phyloP scores from a whole-genome alignment of 2,113 vertebrate species.

The Eptesicus fuscus region DNA sequence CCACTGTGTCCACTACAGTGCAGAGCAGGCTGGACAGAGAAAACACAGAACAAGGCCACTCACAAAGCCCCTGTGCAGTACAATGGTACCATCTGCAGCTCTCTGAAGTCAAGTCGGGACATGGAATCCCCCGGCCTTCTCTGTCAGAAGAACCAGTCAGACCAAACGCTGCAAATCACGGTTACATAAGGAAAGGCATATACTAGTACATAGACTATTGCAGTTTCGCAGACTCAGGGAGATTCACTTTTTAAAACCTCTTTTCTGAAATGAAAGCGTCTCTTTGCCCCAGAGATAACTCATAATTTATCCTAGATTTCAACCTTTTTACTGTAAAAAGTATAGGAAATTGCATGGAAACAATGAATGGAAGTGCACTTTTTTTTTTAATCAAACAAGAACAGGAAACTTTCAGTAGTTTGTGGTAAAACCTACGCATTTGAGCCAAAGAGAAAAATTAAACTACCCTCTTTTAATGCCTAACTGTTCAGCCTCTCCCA shows the following conservation, averaged over 20 bases:
- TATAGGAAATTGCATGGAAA: constrained; percentile 80
- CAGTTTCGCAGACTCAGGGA: not conserved
- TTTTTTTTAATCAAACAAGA: constrained; percentile 77
- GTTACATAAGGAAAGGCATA: not conserved
- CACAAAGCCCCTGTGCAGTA: not conserved
- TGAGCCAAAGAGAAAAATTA: constrained; percentile 64
- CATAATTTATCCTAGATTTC: constrained; percentile 74
- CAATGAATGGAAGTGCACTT: constrained; percentile 83
- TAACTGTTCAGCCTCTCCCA: constrained; percentile 8
- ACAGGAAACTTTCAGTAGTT: constrained; percentile 81
- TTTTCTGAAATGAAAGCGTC: constrained; percentile 53
- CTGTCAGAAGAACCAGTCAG: not conserved
- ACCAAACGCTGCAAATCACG: not conserved
- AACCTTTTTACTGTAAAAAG: constrained; percentile 72
- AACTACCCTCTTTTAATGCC: not conserved
- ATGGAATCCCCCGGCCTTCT: not conserved
- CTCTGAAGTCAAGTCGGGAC: not conserved
- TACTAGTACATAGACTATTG: not conserved
- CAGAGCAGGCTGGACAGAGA: not conserved
- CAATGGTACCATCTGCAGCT: not conserved
- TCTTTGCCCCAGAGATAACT: constrained; percentile 70
- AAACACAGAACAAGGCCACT: not conserved
- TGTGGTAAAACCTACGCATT: constrained; percentile 67
- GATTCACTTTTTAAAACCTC: not conserved
- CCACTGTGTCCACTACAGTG: fast-evolving